Evolutionary conservation across 2,113 vertebrate species (phyloP), one percentile per base, ranked within the genome.

Genomic region (Serilophus lunatus): DNA sequence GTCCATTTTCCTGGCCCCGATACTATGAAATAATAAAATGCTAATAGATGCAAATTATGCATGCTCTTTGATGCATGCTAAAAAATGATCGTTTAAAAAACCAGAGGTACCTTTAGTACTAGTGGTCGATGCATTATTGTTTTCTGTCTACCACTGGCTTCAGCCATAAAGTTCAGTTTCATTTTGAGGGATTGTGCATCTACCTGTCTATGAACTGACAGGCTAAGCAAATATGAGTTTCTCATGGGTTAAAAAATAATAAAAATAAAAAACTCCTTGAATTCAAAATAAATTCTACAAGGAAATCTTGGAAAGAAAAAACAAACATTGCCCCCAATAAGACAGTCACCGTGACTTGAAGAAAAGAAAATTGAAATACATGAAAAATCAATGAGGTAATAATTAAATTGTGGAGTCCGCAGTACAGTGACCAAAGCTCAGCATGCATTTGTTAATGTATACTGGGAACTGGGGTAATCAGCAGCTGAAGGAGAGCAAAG

Each of bases 1-100:
- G 97, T 98, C 97, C 93, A 76, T 97, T 98, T 97, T 97, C 95
- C 86, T 95, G 96, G 97, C 93, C 88, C 90, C 29, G 90, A 85
- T 96, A 93, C 96, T 94, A 92, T 88, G 75, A 93, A 97, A 98
- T 98, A 98, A 98, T 98, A 98, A 98, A 98, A 98, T 98, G 98
- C 97, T 98, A 98, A 98, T 98, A 97, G 94, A 98, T 98, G 98
- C 97, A 98, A 98, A 98, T 98, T 98, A 98, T 98, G 97, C 97
- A 97, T 94, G 92, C 94, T 98, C 95, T 97, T 97, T 97, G 97
- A 97, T 97, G 97, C 97, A 97, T 98, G 96, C 91, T 98, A 96
- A 98, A 98, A 92, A 97, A 95, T 74, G 76, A 92, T 76, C 83
- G 93, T 97, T 98, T 97, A 24, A 82, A 97, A 61, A 97, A 96